These are phyloP conservation scores for Zophobas atratus DNA, from an alignment of 1,140 invertebrate genomes.

Conservation along the genomic window DNA sequence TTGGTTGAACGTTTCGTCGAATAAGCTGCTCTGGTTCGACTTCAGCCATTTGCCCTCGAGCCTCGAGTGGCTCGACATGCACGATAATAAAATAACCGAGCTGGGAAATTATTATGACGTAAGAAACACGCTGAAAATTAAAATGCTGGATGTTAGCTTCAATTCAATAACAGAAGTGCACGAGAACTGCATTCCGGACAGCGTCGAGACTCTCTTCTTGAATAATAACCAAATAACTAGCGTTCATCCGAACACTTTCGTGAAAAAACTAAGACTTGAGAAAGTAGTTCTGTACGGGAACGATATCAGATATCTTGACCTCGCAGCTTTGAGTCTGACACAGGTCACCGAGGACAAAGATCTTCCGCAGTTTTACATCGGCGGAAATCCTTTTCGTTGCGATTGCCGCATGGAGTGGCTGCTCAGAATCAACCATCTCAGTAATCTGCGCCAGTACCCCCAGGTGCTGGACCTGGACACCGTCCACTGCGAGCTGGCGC, in stretches of 20 bases:
- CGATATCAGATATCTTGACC: slow-evolving; percentile 80
- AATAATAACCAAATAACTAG: slow-evolving; percentile 83
- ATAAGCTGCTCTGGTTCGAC: slow-evolving; percentile 78
- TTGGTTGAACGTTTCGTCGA: slow-evolving; percentile 82
- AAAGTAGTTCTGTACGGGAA: slow-evolving; percentile 85
- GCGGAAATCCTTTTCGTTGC: slow-evolving; percentile 86
- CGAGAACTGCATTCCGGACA: slow-evolving; percentile 79
- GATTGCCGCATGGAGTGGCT: slow-evolving; percentile 92
- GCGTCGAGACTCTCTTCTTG: slow-evolving; percentile 81
- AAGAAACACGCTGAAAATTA: slow-evolving; percentile 76
- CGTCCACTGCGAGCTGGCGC: slow-evolving; percentile 85
- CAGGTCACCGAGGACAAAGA: slow-evolving; percentile 77
- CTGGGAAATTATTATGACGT: slow-evolving; percentile 79
- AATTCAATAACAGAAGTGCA: slow-evolving; percentile 80
- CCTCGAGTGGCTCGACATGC: slow-evolving; percentile 81
- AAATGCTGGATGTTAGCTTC: slow-evolving; percentile 83
- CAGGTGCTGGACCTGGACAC: slow-evolving; percentile 88
- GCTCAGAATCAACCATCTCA: slow-evolving; percentile 81
- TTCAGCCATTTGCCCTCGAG: slow-evolving; percentile 78
- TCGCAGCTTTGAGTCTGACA: slow-evolving; percentile 79
- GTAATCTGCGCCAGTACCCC: slow-evolving; percentile 83
- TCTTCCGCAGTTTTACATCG: slow-evolving; percentile 84
- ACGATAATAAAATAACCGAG: slow-evolving; percentile 77
- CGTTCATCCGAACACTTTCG: slow-evolving; percentile 82
- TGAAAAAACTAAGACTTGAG: slow-evolving; percentile 77